Evolutionary conservation across 2,888 invertebrate species (phyloP), one percentile per base, ranked within the genome.

Genomic region (Aporophyla nigra): DNA sequence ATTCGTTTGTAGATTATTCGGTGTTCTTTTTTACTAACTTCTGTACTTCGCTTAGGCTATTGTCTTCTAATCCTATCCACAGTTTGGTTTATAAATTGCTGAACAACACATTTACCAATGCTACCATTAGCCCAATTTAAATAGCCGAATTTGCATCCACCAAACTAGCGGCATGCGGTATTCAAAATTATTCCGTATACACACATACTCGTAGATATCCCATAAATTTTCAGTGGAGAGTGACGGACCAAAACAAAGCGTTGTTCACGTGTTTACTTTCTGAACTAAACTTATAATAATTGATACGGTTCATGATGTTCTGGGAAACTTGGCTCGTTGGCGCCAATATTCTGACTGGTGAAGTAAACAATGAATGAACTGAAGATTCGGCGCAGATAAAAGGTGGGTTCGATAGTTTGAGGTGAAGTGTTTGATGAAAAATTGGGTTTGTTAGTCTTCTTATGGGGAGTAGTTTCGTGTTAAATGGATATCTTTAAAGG

Each of bases 261-360:
- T 56, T 76, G 70, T 82, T 83, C 85, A 67, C 74, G 68, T 87
- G 83, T 88, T 83, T 88, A 86, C 80, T 71, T 77, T 77, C 82
- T 78, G 69, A 86, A 84, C 82, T 83, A 84, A 86, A 87, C 80
- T 87, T 87, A 86, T 87, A 84, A 87, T 87, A 87, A 87, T 86
- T 88, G 83, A 89, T 86, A 87, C 81, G 76, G 78, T 71, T 76
- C 79, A 65, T 84, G 78, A 83, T 82, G 81, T 91, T 91, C 91
- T 76, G 78, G 84, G 91, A 91, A 91, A 76, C 80, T 83, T 80
- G 84, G 81, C 76, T 75, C 88, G 76, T 77, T 81, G 92, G 91
- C 91, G 91, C 91, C 91, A 89, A 87, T 86, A 88, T 89, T 91
- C 87, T 88, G 85, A 72, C 71, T 83, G 75, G 75, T 73, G 79